Base-by-base conservation (phyloP, 53 echinoderm and acorn worm species). In the Stichopus horrens region DNA sequence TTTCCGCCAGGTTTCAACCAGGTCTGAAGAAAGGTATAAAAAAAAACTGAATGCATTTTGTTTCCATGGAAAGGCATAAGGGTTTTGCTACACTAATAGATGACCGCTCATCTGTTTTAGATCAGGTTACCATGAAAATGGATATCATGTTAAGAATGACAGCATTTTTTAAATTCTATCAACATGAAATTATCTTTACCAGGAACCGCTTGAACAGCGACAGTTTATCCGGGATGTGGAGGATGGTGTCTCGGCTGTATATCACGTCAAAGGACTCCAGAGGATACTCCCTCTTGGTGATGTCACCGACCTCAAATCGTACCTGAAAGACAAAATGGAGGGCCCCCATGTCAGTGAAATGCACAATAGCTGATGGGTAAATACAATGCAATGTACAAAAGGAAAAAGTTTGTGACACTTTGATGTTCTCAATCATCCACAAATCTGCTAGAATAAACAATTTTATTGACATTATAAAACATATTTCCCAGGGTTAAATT, bases 1-100 rank as follows among this genome's bases (percentile, higher is more conserved):
- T 95, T 94, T 5, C 97, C 97, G 53, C 97, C 97, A 58, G 97
- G 97, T 88, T 94, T 97, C 88, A 95, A 60, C 97, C 97, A 97
- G 5, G 74, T 92, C 96, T 96, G 74, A 0, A 86, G 77, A 23
- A 18, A n/a, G 7, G 16, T 8, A n/a, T 0, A 23, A 74, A 74
- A 74, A 74, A 7, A 74, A 74, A 74, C n/a, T 13, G 75, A 67
- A 0, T n/a, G 68, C n/a, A 11, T 67, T 67, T 67, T 67, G n/a
- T 14, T 14, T n/a, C 68, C 13, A 3, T n/a, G n/a, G 13, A 67
- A 67, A 67, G 11, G 68, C 13, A n/a, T 14, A 67, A n/a, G n/a
- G n/a, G 68, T 14, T 67, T 14, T 67, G 11, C 3, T 67, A n/a
- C 11, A 67, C 11, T n/a, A 37, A 37, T 37, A 37, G 37, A 37